These are phyloP conservation scores for Triplophysa yarkandensis DNA, from an alignment of 2,797 vertebrate species.

Conservation along the genomic window DNA sequence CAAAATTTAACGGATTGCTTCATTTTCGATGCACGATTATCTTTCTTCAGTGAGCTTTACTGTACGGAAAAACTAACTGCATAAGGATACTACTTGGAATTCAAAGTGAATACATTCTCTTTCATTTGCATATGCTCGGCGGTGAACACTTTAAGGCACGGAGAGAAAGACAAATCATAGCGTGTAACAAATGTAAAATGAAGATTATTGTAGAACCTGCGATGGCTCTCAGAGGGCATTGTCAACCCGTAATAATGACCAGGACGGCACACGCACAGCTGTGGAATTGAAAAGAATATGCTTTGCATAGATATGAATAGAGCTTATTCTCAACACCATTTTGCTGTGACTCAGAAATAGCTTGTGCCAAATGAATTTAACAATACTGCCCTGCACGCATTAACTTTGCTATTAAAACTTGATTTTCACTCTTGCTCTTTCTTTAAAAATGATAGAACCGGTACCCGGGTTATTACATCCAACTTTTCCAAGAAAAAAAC, in stretches of 20 bases:
- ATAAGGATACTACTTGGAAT: conserved; percentile 3
- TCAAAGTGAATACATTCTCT: not conserved
- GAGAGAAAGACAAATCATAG: conserved; percentile 21
- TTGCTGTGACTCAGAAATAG: conserved; percentile 28
- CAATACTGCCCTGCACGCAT: conserved; percentile 5
- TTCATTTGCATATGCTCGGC: conserved; percentile 28
- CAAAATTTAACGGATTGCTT: not conserved
- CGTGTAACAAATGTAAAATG: conserved; percentile 26
- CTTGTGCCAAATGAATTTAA: conserved; percentile 9
- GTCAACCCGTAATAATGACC: conserved; percentile 42
- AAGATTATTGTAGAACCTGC: conserved; percentile 19
- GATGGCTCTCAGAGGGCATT: conserved; percentile 4
- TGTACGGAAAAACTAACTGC: not conserved
- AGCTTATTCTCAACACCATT: conserved; percentile 20
- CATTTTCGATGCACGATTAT: not conserved
- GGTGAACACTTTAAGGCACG: conserved; percentile 8
- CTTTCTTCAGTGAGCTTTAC: not conserved
- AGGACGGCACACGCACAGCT: conserved; percentile 13
- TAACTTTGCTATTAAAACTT: conserved; percentile 9
- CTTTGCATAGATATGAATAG: conserved; percentile 35
- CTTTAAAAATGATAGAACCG: conserved; percentile 3
- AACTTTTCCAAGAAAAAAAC: not conserved
- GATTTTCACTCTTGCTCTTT: not conserved
- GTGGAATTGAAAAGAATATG: conserved; percentile 25
- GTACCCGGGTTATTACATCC: not conserved